Conservation (phyloP, 1,140 invertebrate species). For the Pristionchus pacificus region DNA sequence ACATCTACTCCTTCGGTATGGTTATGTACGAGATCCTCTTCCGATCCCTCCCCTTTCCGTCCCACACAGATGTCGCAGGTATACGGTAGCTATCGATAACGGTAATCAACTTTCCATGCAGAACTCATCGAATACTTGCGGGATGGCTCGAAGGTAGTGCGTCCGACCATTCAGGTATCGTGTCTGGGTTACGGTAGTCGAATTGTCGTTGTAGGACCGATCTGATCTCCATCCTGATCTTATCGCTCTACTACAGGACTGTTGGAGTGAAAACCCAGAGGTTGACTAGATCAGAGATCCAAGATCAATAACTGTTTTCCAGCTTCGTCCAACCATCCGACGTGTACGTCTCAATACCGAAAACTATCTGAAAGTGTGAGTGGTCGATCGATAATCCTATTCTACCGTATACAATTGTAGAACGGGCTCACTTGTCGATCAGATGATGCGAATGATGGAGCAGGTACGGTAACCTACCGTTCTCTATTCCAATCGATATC, state of each 20-base stretch:
- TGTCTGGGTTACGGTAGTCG: no score
- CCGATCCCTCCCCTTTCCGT: slow-evolving; percentile 47
- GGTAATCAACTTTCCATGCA: slow-evolving; percentile 22
- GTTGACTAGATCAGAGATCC: slow-evolving; percentile 10
- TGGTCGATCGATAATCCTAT: neutral
- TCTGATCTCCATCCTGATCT: slow-evolving; percentile 52
- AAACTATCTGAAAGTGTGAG: slow-evolving; percentile 56
- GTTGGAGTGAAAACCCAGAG: slow-evolving; percentile 54
- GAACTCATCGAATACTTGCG: slow-evolving; percentile 50
- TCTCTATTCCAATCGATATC: neutral
- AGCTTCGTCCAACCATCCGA: slow-evolving; percentile 43
- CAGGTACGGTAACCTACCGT: neutral
- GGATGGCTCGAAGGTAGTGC: slow-evolving; percentile 48
- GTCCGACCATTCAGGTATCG: slow-evolving; percentile 39
- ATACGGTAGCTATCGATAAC: slow-evolving; percentile 4
- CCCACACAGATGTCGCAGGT: slow-evolving; percentile 37
- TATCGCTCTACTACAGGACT: slow-evolving; percentile 47
- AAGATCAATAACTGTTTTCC: neutral
- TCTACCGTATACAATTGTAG: slow-evolving; percentile 35
- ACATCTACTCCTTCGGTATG: slow-evolving; percentile 55
- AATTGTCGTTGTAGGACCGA: slow-evolving; percentile 34
- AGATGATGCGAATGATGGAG: slow-evolving; percentile 58
- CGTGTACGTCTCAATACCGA: slow-evolving; percentile 53
- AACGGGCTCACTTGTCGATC: slow-evolving; percentile 52
- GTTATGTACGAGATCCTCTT: slow-evolving; percentile 57